Conservation (phyloP, 2,113 vertebrate species). For the Megalops atlanticus region DNA sequence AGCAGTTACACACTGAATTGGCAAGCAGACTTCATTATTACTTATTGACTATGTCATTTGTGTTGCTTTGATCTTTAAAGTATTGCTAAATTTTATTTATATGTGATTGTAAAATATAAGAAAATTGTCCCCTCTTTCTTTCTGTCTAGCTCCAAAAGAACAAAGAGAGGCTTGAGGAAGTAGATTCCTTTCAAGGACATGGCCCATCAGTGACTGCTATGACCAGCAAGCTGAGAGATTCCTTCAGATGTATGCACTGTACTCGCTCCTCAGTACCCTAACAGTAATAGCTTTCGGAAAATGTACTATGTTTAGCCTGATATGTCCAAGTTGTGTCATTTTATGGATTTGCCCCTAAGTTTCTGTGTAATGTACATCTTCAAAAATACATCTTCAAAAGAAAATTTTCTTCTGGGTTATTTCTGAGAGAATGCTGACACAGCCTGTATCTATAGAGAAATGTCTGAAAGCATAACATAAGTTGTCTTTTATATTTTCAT, state of each 20-base stretch:
- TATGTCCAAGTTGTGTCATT: neutral
- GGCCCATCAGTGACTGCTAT: neutral
- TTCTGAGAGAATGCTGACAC: neutral
- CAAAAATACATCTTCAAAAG: neutral
- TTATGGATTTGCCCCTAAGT: neutral
- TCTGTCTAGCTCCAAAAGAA: slow-evolving; percentile 63
- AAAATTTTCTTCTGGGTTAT: neutral
- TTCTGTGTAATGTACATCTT: neutral
- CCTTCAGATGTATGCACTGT: neutral
- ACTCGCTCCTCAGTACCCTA: neutral
- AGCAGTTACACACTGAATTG: too few species aligned
- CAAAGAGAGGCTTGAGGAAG: slow-evolving; percentile 70
- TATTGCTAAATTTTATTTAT: neutral
- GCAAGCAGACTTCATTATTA: too few species aligned
- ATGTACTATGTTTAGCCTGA: too few species aligned
- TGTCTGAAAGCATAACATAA: neutral
- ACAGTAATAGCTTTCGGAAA: neutral
- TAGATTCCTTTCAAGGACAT: slow-evolving; percentile 31
- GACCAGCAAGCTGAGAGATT: neutral
- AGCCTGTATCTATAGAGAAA: neutral
- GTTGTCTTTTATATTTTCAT: too few species aligned
- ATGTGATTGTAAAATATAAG: neutral
- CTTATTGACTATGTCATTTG: too few species aligned
- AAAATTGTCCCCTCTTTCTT: neutral
- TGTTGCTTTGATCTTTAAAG: neutral